Evolutionary conservation across 2,113 vertebrate genomes (phyloP), one percentile per base, ranked within the genome.

Genomic region (Forbesichthys papilliferus): DNA sequence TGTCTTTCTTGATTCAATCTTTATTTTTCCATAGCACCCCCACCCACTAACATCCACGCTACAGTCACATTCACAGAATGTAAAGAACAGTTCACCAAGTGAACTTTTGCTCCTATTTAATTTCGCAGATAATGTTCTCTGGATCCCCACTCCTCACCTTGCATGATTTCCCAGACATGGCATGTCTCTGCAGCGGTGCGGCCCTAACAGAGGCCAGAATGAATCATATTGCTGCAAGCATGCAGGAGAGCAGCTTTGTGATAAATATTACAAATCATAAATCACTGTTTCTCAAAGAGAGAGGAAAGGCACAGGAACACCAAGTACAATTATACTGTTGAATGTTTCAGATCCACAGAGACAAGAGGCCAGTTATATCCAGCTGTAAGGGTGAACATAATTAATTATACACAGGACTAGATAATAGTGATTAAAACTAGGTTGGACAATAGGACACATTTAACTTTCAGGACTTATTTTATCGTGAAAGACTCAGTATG

Each of bases 221-320:
- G 91, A 92, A 92, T 92, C 90, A 92, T 86, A 86, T 82, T 84
- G 86, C 89, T 87, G 84, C 86, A 77, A 84, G 83, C 87, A 87
- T 86, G 88, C 86, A 73, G 80, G 88, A 80, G 74, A 66, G 81
- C 79, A 70, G 78, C 82, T 89, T 86, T 79, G 86, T 84, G 84
- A 93, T 91, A 90, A 90, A 92, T 89, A 89, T 84, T 88, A 77
- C 79, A 84, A 89, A 86, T 89, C 84, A 88, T 92, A 90, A 91
- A 91, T 91, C 90, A 78, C 63, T 70, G 70, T 86, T 90, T 90
- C 85, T 82, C 71, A 51, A 71, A 68, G 83, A 59, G 60, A 62
- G 34, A 47, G 36, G 48, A 33, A 27, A 5, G 27, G 1, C 2
- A 2, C 27, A 48, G 13, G 51, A 34, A 57, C 48, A 53, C 60